Base-by-base conservation (phyloP, 92 coral and sea anemone genomes). In the Phenganax marumi region DNA sequence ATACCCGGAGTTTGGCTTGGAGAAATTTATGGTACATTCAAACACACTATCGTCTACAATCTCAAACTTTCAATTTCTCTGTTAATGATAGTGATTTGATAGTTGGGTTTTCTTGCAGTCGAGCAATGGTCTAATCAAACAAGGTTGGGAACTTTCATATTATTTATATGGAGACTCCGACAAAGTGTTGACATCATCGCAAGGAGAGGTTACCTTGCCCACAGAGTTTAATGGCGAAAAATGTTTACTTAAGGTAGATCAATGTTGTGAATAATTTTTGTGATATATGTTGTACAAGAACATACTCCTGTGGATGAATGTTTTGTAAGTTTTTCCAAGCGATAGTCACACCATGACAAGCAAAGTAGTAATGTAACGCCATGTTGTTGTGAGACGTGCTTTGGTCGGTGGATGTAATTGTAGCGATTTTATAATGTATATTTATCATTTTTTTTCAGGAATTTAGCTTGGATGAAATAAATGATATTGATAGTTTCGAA, bases 1-100 rank as follows among this genome's bases (percentile, higher is more conserved):
- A 76, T 86, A 94, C 78, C 95, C 93, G 22, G 98, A 94, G 69
- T 89, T 88, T 50, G 95, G 91, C 24, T 72, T 94, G 10, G 61
- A 82, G 17, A 85, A 70, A 9, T 92, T 82, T 26, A 55, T 86
- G 94, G 98, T 94, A 82, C 46, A 85, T n/a, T 8, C 22, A 58
- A 58, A 58, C 62, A 7, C 22, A 21, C 22, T 18, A 14, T 23
- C 6, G 65, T 23, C 22, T 16, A 14, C 16, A 16, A 58, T 64
- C 7, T 6, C 70, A 1, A 0, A 4, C 11, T 7, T 25, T 14
- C 12, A 64, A 19, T 64, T 33, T 2, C 43, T 33, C 43, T 33
- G 43, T 33, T 33, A 33, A 33, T 56, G 7, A 56, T 14, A 56
- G 21, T 8, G 7, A 56, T 56, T 33, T 33, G 2, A 33, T 33